These are phyloP conservation scores for Caenorhabditis sinica DNA, from an alignment of 2,888 invertebrate genomes.

Conservation along the genomic window DNA sequence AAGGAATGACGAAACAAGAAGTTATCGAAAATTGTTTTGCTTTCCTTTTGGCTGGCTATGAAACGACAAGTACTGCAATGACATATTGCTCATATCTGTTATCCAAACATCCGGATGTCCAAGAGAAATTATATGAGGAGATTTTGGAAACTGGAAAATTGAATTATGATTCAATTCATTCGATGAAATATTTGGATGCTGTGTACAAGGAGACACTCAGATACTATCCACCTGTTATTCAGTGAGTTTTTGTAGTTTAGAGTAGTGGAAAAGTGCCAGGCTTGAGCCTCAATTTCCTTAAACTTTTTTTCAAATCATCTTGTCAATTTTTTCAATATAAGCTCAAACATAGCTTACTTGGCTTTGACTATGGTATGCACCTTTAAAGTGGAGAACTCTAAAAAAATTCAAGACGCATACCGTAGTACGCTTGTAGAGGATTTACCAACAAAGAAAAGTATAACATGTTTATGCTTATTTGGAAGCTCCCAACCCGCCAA, in stretches of 20 bases:
- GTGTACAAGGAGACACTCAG: conserved; percentile 81
- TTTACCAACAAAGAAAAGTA: no score
- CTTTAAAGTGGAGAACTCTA: no score
- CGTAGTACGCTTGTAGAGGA: no score
- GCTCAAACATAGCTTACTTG: no score
- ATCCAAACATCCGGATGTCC: conserved; percentile 85
- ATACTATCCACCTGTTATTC: conserved; percentile 79
- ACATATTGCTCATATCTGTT: conserved; percentile 85
- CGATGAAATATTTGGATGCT: conserved; percentile 79
- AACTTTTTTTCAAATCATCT: no score
- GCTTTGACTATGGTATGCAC: no score
- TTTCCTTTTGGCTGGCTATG: conserved; percentile 86
- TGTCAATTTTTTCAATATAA: no score
- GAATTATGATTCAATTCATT: conserved; percentile 67
- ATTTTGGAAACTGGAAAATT: conserved; percentile 80
- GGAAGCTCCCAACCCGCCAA: not conserved
- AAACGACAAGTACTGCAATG: conserved; percentile 86
- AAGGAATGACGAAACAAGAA: conserved; percentile 69
- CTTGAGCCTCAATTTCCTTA: not conserved
- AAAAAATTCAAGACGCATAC: no score
- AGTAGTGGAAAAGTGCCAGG: not conserved
- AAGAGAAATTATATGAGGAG: conserved; percentile 85
- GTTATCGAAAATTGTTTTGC: conserved; percentile 85
- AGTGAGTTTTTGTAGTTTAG: conserved; percentile 57
- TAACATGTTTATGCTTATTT: not conserved